Base-by-base conservation (phyloP, 2,888 invertebrate species). In the Arrhopalites spinosus region DNA sequence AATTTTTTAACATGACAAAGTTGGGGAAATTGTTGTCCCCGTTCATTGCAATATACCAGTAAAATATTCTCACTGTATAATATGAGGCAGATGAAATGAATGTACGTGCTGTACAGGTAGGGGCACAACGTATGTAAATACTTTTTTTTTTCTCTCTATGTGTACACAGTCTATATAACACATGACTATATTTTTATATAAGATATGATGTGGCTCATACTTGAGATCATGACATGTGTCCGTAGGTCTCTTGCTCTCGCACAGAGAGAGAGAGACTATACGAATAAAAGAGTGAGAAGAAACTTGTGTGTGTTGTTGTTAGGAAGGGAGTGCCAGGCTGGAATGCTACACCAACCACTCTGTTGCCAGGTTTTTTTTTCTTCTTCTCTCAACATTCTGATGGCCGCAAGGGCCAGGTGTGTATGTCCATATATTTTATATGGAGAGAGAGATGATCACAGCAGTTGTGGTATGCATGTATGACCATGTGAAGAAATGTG, bases 301-400 rank as follows among this genome's bases (percentile, higher is more conserved):
- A 25, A 61, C 61, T 61, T 43, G 66, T 43, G 25, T 20, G n/a
- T 30, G 27, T 20, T 30, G 67, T 67, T 67, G 67, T 67, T 27
- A 25, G 63, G 29, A 29, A 30, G 64, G 36, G 64, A 64, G 64
- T 36, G 64, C 15, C 29, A 77, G 75, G 77, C 77, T 79, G 79
- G 79, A 79, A 79, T 79, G 79, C 77, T 78, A 77, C 73, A 78
- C n/a, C 47, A 66, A 73, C 73, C 29, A 72, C 63, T 59, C 61
- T 59, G 72, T 59, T 73, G 66, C 73, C 67, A 66, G 73, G 47
- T 73, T 73, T 73, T 74, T 74, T 74, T 67, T 20, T 27, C 63
- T 1, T 25, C 29, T 56, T 43, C 59, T 72, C 43, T 72, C 70
- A 2, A 23, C 50, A 15, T 68, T 72, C 27, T 45, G 3, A 74